Conservation (phyloP, 1,140 invertebrate genomes). For the Lepidurus packardi region DNA sequence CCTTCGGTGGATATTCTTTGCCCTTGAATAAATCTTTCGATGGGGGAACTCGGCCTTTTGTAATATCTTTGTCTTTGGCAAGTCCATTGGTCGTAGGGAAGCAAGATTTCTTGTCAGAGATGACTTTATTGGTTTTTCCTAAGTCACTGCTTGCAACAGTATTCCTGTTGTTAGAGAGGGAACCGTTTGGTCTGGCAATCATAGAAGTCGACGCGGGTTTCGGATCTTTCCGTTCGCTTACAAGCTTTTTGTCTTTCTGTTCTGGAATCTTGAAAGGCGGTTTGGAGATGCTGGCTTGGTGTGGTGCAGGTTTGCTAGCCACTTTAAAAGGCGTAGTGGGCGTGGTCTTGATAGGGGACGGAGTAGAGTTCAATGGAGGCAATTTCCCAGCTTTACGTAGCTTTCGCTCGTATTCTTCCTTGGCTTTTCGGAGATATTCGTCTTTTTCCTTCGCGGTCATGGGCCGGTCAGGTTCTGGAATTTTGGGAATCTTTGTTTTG, state of each 20-base stretch:
- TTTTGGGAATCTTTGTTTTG: slow-evolving; percentile 48
- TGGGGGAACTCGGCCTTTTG: not conserved
- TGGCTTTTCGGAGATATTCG: slow-evolving; percentile 57
- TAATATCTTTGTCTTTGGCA: not conserved
- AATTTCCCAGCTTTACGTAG: slow-evolving; percentile 34
- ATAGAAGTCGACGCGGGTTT: not conserved
- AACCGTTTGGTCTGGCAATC: not conserved
- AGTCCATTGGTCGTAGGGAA: not conserved
- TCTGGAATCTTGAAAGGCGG: slow-evolving; percentile 5
- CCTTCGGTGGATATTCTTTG: slow-evolving; percentile 34
- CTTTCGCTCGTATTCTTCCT: slow-evolving; percentile 43
- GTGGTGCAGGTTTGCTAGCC: slow-evolving; percentile 23
- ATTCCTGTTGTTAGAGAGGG: not conserved
- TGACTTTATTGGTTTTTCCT: not conserved
- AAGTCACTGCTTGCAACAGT: not conserved
- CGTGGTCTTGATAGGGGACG: not conserved
- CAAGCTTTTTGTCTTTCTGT: not conserved
- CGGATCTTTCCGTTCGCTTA: not conserved
- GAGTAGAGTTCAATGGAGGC: slow-evolving; percentile 24
- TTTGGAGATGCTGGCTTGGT: slow-evolving; percentile 7
- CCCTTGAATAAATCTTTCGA: slow-evolving; percentile 4
- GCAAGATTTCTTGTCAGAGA: not conserved
- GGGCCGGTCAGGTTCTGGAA: slow-evolving; percentile 54
- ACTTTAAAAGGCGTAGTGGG: slow-evolving; percentile 29
- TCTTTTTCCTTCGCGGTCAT: slow-evolving; percentile 74